These are phyloP conservation scores for Tryphoninae sp. DNA, from an alignment of 2,888 invertebrate species.

Conservation along the genomic window DNA sequence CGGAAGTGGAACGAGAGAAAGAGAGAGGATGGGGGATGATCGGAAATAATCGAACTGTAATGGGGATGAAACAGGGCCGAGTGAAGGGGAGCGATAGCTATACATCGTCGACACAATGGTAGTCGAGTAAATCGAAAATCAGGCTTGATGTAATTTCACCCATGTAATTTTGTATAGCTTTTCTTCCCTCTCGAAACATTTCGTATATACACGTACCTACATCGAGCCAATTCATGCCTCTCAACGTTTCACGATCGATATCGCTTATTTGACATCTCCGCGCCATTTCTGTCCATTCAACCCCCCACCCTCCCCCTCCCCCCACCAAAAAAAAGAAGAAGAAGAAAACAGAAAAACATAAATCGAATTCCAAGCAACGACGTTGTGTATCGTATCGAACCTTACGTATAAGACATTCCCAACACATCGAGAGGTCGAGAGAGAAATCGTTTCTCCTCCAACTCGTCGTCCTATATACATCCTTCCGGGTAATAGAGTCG, in stretches of 20 bases:
- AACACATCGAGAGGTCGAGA: constrained; percentile 20
- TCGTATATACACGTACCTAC: neutral
- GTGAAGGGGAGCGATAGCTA: neutral
- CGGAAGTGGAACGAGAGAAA: neutral
- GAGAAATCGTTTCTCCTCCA: neutral
- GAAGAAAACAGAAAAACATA: constrained; percentile 29
- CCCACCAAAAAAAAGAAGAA: neutral
- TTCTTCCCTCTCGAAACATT: neutral
- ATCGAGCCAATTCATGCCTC: constrained; percentile 38
- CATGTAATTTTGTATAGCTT: constrained; percentile 47
- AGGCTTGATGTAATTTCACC: constrained; percentile 47
- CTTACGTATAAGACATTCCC: constrained; percentile 13
- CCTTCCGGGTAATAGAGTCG: constrained; percentile 44
- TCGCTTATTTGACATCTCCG: constrained; percentile 26
- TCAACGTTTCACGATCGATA: constrained; percentile 33
- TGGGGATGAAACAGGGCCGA: constrained; percentile 2
- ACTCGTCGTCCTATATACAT: constrained; percentile 1
- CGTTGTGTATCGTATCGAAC: constrained; percentile 15
- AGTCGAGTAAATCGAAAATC: constrained; percentile 51
- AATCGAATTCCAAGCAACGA: constrained; percentile 36
- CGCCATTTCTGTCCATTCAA: neutral
- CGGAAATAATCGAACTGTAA: constrained; percentile 35
- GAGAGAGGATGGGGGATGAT: constrained; percentile 13
- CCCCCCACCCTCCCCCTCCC: too few relatives aligned
- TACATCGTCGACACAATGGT: neutral